Evolutionary conservation across 2,797 vertebrate genomes (phyloP), one percentile per base, ranked within the genome.

Genomic region (Peromyscus eremicus): DNA sequence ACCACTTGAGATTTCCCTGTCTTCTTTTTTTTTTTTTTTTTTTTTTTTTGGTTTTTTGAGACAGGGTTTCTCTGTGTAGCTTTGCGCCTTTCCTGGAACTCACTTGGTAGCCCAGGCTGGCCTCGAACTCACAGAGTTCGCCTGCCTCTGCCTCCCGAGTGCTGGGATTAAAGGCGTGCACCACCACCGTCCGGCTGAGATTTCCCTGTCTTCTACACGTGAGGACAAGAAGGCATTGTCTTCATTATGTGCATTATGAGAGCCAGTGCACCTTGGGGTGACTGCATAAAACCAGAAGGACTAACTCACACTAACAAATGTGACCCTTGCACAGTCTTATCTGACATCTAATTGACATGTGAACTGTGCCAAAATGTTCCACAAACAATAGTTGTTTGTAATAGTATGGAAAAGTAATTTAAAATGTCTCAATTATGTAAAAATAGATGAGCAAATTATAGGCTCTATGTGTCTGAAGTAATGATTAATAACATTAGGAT

Each of bases 361-460:
- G 32, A 91, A 19, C 64, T 93, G 27, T 94, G 32, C 46, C 85
- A 75, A 95, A 90, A 75, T 80, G 52, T 14, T 32, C 66, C 82
- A 17, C 94, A 82, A 92, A 88, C 57, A 79, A 79, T 82, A 73
- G 21, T 92, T 96, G 52, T 84, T 94, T 95, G 73, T 68, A 92
- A 34, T 92, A 60, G 37, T 92, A 66, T 70, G 23, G 76, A 91
- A 94, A 87, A 66, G 70, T 91, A 92, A 91, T 60, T 97, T 86
- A 70, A 96, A 96, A 77, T 81, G 17, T 77, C 64, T 49, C 75
- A 95, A 71, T 91, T 94, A 92, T 32, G 92, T 97, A 86, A 92
- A 97, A 94, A 77, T 82, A 95, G 55, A 70, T 94, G 90, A 97
- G 71, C 76, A 94, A 91, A 95, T 96, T 96, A 89, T 95, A 81